Evolutionary conservation across 1,140 invertebrate species (phyloP), one percentile per base, ranked within the genome.

Genomic region (Drosophila neocordata): DNA sequence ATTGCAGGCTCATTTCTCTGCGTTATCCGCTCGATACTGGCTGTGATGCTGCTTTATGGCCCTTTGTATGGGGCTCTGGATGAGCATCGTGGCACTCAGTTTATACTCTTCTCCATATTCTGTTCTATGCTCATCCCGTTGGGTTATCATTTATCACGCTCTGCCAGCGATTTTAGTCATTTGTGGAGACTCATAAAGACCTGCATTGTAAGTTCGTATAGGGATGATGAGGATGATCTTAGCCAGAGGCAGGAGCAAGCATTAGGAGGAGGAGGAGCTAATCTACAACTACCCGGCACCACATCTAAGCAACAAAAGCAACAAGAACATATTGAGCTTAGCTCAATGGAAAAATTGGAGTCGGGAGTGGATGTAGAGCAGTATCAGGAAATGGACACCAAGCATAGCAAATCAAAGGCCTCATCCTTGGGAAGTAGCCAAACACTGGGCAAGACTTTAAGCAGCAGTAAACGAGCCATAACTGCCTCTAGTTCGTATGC

Each of bases 101-200:
- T 98, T 81, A 95, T 99, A 24, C 92, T 99, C 1, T 99, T 99
- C 90, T 99, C 98, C 0, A 97, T 99, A 62, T 99, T 98, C 90
- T 97, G 96, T 90, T 97, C 96, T 0, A 93, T 99, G 22, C 92
- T 98, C 1, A 95, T 99, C 0, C 95, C 97, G 0, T 93, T 97
- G 59, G 95, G 97, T 24, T 99, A 99, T 92, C 97, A 99, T 89
- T 92, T 99, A 9, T 99, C 98, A 90, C 93, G 99, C 70, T 96
- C 95, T 61, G 96, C 97, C 0, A 97, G 96, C 73, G 98, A 99
- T 93, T 98, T 98, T 4, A 95, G 94, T 41, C 95, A 97, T 11
- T 94, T 99, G 63, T 98, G 97, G 96, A 96, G 96, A 79, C 94
- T 98, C 13, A 93, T 98, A 0, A 97, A 97, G 89, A 91, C 88